Percentiles rank a stretch among this genome's conserved stretches.
These are phyloP conservation scores for Myiagra hebetior DNA, from an alignment of 2,113 vertebrate genomes.

Conservation along the genomic window DNA sequence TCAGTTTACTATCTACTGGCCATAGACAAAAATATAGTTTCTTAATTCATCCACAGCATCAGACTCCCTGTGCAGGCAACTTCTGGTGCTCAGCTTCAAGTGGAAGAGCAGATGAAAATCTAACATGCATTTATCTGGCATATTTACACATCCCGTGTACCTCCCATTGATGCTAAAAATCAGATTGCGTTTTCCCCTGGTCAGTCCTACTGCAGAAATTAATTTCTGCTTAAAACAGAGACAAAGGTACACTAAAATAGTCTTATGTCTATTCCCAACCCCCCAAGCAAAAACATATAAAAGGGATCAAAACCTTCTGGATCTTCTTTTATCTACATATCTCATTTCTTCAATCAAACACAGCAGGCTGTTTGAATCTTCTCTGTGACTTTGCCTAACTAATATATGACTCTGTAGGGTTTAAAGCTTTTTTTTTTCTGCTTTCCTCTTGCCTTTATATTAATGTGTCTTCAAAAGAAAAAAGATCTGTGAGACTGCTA, in stretches of 20 bases:
- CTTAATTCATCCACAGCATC: background rate
- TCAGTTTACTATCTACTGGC: background rate
- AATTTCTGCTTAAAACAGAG: background rate
- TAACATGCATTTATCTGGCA: background rate
- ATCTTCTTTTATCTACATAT: conserved; percentile 42
- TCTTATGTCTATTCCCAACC: background rate
- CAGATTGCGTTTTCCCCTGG: background rate
- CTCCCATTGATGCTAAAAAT: background rate
- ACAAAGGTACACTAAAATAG: background rate
- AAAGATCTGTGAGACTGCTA: background rate
- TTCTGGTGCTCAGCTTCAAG: background rate
- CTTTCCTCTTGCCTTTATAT: background rate
- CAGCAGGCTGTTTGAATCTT: conserved; percentile 10
- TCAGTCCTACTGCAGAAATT: background rate
- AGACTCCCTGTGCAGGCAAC: background rate
- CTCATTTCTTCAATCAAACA: background rate
- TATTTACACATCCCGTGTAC: background rate
- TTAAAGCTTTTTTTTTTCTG: rapidly evolving
- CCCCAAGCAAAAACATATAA: background rate
- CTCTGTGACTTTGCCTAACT: conserved; percentile 17
- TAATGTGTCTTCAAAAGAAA: background rate
- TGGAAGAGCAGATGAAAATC: background rate
- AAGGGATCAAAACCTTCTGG: conserved; percentile 33
- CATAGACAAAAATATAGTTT: background rate
- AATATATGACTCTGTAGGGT: background rate